Evolutionary conservation across 2,888 invertebrate species (phyloP), one percentile per base, ranked within the genome.

Genomic region (Leucophora obtusa): DNA sequence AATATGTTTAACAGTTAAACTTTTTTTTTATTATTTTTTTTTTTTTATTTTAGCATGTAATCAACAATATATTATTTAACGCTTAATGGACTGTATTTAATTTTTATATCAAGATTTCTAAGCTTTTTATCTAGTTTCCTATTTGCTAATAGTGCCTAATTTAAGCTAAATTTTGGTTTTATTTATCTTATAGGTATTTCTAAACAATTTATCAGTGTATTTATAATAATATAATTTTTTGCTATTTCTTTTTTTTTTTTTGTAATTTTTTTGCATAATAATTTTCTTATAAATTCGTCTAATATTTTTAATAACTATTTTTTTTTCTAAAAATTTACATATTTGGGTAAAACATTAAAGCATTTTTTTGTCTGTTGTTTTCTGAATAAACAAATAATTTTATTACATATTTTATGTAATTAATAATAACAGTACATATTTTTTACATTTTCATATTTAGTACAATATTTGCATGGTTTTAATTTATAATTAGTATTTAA

Each of bases 201-300:
- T 86, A 71, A 73, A 54, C 72, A 63, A 78, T 78, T 17, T 80
- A 53, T 81, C 6, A 68, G 21, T 80, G 51, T 79, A 81, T 82
- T 82, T 74, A 54, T 74, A 62, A 10, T 47, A 38, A n/a, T 63
- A 15, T 51, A 56, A 47, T 47, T 28, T 53, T 51, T 21, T 28
- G 24, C 38, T 63, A 47, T 66, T 47, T n/a, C 58, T 35, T 56
- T 51, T 53, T 50, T 63, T 35, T 56, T 51, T 53, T 35, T 1
- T 62, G n/a, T 51, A 35, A 62, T 68, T 76, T 47, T 68, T 59
- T 50, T 70, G 63, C 77, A 56, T 47, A 66, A 60, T 72, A n/a
- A n/a, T 60, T 59, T 70, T 79, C 68, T 65, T 72, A 79, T 82
- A 82, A 81, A 81, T 81, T 81, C 77, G 77, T 77, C 77, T 77